Base-by-base conservation (phyloP, 2,797 vertebrate genomes). In the Mastacembelus armatus region DNA sequence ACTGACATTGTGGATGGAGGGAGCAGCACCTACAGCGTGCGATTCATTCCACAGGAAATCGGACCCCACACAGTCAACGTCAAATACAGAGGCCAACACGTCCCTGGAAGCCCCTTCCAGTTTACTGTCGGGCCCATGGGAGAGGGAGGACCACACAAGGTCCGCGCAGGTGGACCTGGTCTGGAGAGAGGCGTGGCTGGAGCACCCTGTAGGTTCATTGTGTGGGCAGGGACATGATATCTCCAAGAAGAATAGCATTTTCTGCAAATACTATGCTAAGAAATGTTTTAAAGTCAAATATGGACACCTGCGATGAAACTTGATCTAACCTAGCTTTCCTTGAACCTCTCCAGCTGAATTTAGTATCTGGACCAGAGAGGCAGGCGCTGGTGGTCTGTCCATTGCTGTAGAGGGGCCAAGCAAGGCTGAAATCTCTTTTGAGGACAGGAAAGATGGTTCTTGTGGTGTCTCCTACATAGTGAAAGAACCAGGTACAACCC, bases 51-150 rank as follows among this genome's bases (percentile, higher is more conserved):
- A n/a, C 93, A 95, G 84, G 97, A 98, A 89, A 98, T 96, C 59
- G 97, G 97, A 5, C 89, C 96, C n/a, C 97, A 98, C 87, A 98
- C 95, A 0, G 97, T 98, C 59, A 95, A 95, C 0, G 97, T 99
- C 77, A 98, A 98, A 85, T 98, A 98, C 85, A 94, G 96, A 0
- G 97, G 96, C 1, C 96, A 98, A 60, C 97, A 99, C 0, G 97
- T 99, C n/a, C 97, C 97, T 0, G 97, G 97, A 5, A 98, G 96
- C 86, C 97, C 97, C 84, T 99, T 99, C 90, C 97, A 98, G 93
- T 99, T 98, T 71, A 98, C 97, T 0, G 97, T 99, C 66, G 97
- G 97, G 29, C 97, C 97, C 0, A 91, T 98, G 90, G 97, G 97
- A 0, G 97, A 99, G 84, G 97, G 97, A 0, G 97, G 97, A 0